phyloP scores from a whole-genome alignment of 2,113 vertebrate genomes.

The Anarrhichthys ocellatus region DNA sequence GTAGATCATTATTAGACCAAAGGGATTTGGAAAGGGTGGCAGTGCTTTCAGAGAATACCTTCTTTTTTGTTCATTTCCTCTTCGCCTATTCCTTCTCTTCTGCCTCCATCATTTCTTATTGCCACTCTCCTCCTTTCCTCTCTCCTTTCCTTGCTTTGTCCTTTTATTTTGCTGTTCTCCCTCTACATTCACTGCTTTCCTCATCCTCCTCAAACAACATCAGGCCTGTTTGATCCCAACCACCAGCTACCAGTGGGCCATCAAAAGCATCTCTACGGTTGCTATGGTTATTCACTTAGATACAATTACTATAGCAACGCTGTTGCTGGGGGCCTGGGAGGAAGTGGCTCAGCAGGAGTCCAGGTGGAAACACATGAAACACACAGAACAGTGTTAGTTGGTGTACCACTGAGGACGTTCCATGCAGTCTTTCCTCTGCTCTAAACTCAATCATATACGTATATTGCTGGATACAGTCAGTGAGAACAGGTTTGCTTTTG shows the following conservation, averaged over 20 bases:
- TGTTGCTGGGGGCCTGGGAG: slow-evolving; percentile 36
- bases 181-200: not conserved
- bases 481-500: not conserved
- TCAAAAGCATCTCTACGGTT: slow-evolving; percentile 60
- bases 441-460: not conserved
- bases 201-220: not conserved
- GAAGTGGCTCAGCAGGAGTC: slow-evolving; percentile 50
- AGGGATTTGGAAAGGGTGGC: not conserved
- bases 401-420: not conserved
- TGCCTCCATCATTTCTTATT: not conserved
- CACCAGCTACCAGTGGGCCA: slow-evolving; percentile 43
- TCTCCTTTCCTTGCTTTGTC: not conserved
- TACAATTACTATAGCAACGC: slow-evolving; percentile 69
- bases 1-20: slow-evolving; percentile 2
- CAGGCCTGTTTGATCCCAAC: slow-evolving; percentile 54
- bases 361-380: slow-evolving; percentile 39
- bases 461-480: not conserved
- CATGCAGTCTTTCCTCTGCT: not conserved
- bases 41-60: slow-evolving; percentile 1
- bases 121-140: not conserved
- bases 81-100: not conserved
- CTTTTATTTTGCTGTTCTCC: not conserved
- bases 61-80: not conserved
- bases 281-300: slow-evolving; percentile 66
- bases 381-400: not conserved